Base-by-base conservation (phyloP, 2,113 vertebrate genomes). In the Acanthochromis polyacanthus region DNA sequence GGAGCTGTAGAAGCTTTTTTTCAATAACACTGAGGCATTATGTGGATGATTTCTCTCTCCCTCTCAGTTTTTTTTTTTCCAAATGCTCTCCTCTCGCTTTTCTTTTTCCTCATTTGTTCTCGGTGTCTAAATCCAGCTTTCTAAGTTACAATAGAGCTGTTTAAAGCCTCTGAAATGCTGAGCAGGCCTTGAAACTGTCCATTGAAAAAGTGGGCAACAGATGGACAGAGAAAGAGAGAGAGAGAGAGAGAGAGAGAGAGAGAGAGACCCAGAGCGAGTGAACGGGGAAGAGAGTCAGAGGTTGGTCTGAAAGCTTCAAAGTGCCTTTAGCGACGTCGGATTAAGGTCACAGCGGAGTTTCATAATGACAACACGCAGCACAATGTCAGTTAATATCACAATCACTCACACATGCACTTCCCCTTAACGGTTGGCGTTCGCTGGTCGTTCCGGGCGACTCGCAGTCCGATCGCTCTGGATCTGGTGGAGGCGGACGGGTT, bases 261-360 rank as follows among this genome's bases (percentile, higher is more conserved):
- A 38, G 25, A 69, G 63, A 71, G 73, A 78, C 66, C 62, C 56
- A 67, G 51, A 50, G 46, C 70, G 65, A 71, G 60, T 30, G 62
- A 1, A 28, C 75, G 45, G 1, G 62, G 22, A 69, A 36, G 46
- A 23, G 62, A 82, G 78, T 68, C 63, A 69, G 80, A 65, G 78
- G 75, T 84, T 61, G 58, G 61, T 72, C 78, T 87, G 55, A 85
- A 85, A 88, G 86, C 86, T 84, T 90, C 80, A 87, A 87, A 90
- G 83, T 86, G 86, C 88, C 88, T 71, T 73, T 65, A 85, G 89
- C 65, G 12, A 22, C 9, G 38, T 36, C 75, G 89, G 89, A 91
- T 91, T 91, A 91, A 91, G 89, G 89, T 91, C 89, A 91, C 78
- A 56, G 75, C 14, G 11, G 75, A 84, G 71, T 85, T 89, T 89